Evolutionary conservation across 2,888 invertebrate genomes (phyloP), one percentile per base, ranked within the genome.

Genomic region (Sarcophaga caerulescens): DNA sequence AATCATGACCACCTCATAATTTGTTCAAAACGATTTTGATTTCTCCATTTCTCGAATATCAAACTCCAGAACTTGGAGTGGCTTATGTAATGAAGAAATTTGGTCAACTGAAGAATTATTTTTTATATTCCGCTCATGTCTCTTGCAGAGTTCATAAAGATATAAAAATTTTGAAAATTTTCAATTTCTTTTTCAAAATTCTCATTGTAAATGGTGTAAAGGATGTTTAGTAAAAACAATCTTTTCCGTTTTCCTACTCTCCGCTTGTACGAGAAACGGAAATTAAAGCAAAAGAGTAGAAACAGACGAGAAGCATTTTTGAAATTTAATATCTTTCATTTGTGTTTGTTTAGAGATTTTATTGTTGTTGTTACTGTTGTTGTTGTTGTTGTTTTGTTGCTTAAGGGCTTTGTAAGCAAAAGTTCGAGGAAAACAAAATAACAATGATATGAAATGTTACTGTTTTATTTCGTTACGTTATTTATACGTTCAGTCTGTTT

Each of bases 241-340:
- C 65, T 70, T 84, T 35, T 70, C 70, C 71, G 57, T 63, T 79
- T 89, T 77, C 75, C 60, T 84, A 75, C 86, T 81, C 12, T 17
- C 17, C 52, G 52, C 17, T 17, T 78, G 76, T 85, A 83, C 77
- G 62, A 84, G 85, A 84, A 79, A 81, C 65, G 82, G 77, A 82
- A 82, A 60, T 65, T 44, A 47, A 76, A 35, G 65, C 35, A 11
- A 69, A 21, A 81, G 59, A 59, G 63, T 12, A 71, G 45, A 25
- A 59, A 14, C 4, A 52, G 14, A 52, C 35, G 0, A 68, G 66
- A 21, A 65, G 71, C 60, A 77, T 71, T 70, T 80, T 89, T 84
- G 89, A 92, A 91, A 91, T 92, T 91, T 92, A 91, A 91, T 91
- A 91, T 90, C 87, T 73, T 84, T 79, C 44, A 12, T 52, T 12